Evolutionary conservation across 2,888 invertebrate genomes (phyloP).

Genomic region (Diplazon laetatorius): DNA sequence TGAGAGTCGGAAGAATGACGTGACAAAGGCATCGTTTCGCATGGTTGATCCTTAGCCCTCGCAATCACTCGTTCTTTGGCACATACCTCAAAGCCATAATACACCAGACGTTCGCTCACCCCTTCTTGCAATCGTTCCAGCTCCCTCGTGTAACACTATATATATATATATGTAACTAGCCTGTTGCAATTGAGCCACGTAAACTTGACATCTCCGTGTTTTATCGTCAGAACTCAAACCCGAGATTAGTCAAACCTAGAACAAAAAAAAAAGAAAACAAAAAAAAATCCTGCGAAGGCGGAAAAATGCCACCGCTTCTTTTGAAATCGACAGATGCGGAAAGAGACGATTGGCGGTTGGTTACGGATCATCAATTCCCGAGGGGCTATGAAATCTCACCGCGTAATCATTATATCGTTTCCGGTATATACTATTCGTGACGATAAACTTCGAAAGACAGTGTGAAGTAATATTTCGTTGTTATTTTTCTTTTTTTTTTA

Average conservation of each 20-base stretch:
- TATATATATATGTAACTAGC: too few species aligned
- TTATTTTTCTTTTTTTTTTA: too few species aligned
- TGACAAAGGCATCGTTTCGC: conserved; percentile 71
- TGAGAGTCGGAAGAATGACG: conserved; percentile 52
- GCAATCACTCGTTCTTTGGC: conserved; percentile 65
- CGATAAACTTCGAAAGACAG: too few species aligned
- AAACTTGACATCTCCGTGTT: conserved; percentile 53
- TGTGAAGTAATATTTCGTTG: too few species aligned
- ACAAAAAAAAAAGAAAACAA: conserved; percentile 1
- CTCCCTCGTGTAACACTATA: too few species aligned
- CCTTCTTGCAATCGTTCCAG: conserved; percentile 40
- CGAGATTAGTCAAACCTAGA: conserved; percentile 25
- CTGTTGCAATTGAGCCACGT: conserved; percentile 42
- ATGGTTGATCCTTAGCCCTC: conserved; percentile 64
- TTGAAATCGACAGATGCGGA: conserved; percentile 23
- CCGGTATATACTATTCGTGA: neutral
- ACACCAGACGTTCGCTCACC: conserved; percentile 21
- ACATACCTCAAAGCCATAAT: conserved; percentile 58
- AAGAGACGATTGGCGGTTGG: conserved; percentile 56
- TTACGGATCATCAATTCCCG: conserved; percentile 45
- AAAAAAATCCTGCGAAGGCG: too few species aligned
- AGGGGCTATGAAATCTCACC: neutral
- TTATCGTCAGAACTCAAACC: conserved; percentile 35
- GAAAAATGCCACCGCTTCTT: conserved; percentile 41
- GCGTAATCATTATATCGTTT: neutral